Evolutionary conservation across 2,113 vertebrate species (phyloP).

Genomic region (Tragelaphus buxtoni): DNA sequence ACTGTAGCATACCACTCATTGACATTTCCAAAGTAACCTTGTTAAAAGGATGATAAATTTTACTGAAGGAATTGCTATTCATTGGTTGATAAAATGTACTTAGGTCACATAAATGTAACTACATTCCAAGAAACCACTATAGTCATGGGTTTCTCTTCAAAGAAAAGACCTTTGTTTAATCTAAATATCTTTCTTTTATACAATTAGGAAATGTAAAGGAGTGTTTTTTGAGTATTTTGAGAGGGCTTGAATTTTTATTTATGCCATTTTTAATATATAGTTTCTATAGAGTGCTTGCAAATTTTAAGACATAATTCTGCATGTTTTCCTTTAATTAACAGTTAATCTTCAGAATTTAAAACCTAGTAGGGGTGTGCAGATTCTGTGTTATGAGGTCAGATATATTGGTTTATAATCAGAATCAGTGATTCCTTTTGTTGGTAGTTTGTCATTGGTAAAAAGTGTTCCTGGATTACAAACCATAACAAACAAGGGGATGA

Average conservation of each 20-base stretch:
- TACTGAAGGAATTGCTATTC: constrained; percentile 47
- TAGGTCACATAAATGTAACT: constrained; percentile 40
- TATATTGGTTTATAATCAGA: constrained; percentile 79
- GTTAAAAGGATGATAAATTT: constrained; percentile 53
- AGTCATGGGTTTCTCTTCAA: background rate
- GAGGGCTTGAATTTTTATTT: constrained; percentile 1
- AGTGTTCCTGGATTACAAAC: constrained; percentile 1
- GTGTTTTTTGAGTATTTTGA: constrained; percentile 15
- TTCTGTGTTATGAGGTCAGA: constrained; percentile 30
- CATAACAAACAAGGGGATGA: background rate
- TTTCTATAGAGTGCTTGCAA: background rate
- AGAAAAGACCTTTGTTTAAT: constrained; percentile 14
- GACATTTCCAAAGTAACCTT: constrained; percentile 50
- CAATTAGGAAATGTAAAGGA: constrained; percentile 28
- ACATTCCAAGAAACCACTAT: background rate
- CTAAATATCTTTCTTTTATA: constrained; percentile 1
- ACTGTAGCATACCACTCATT: background rate
- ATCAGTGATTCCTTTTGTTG: constrained; percentile 28
- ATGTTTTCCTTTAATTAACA: constrained; percentile 35
- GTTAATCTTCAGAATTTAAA: constrained; percentile 38
- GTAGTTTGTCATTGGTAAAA: background rate
- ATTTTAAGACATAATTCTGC: constrained; percentile 5
- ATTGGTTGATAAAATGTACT: constrained; percentile 50
- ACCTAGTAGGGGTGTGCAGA: background rate
- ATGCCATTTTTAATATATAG: background rate